Evolutionary conservation across 1,140 invertebrate species (phyloP).

Genomic region (Lordiphosa mommai): DNA sequence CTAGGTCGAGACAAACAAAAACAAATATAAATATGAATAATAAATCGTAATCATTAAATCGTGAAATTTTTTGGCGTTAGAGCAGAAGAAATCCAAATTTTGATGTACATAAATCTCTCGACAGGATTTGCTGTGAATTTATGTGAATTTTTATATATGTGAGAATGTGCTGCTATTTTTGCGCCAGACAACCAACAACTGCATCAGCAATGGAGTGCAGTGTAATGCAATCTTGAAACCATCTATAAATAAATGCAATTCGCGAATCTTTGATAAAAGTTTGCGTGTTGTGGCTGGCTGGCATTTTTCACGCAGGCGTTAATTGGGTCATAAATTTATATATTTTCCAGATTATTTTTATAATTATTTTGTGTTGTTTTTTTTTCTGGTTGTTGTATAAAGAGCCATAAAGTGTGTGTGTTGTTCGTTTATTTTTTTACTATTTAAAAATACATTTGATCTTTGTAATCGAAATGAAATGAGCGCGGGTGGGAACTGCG

Average conservation of each 20-base stretch:
- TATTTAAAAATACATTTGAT: slow-evolving; percentile 26
- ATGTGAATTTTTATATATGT: slow-evolving; percentile 28
- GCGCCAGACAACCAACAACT: slow-evolving; percentile 30
- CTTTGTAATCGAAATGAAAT: not conserved
- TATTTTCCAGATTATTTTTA: slow-evolving; percentile 60
- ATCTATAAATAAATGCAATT: slow-evolving; percentile 62
- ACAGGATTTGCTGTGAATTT: too few relatives aligned
- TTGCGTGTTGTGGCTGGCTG: slow-evolving; percentile 41
- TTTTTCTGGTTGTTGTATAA: slow-evolving; percentile 18
- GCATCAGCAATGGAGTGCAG: slow-evolving; percentile 40
- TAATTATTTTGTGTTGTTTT: slow-evolving; percentile 28
- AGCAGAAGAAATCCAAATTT: slow-evolving; percentile 19
- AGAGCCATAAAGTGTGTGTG: slow-evolving; percentile 12
- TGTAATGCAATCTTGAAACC: slow-evolving; percentile 63
- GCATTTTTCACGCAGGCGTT: slow-evolving; percentile 55
- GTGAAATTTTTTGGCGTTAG: slow-evolving; percentile 21
- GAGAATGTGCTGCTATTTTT: slow-evolving; percentile 40
- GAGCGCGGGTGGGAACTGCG: slow-evolving; percentile 7
- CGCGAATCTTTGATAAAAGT: slow-evolving; percentile 67
- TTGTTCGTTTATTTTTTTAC: slow-evolving; percentile 7
- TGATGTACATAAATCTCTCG: slow-evolving; percentile 36
- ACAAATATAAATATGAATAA: slow-evolving; percentile 21
- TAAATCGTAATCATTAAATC: slow-evolving; percentile 31
- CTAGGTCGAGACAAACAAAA: slow-evolving; percentile 20
- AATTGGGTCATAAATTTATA: slow-evolving; percentile 73